Conservation (phyloP, 1,140 invertebrate genomes). For the Leptopilina clavipes region DNA sequence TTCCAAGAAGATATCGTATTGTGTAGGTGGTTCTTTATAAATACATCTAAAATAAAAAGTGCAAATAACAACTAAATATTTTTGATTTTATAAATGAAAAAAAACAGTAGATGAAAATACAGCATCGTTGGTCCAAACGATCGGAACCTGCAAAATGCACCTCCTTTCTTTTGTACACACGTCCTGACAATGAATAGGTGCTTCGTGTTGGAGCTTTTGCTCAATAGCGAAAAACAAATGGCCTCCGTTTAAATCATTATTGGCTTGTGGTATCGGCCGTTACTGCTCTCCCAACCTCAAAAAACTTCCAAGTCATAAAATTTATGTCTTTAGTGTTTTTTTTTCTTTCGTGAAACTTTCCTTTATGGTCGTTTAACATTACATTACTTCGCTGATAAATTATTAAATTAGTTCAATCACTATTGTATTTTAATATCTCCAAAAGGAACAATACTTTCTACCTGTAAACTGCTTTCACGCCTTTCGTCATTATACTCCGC, state of each 20-base stretch:
- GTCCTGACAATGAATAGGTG: constrained; percentile 50
- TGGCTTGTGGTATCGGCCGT: constrained; percentile 43
- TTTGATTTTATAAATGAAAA: background rate
- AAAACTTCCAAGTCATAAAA: constrained; percentile 24
- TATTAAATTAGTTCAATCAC: no score
- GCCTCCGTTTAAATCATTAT: constrained; percentile 46
- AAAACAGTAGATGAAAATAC: background rate
- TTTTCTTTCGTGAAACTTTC: background rate
- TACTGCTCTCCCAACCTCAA: background rate
- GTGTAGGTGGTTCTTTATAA: no score
- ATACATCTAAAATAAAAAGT: no score
- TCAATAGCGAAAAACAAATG: constrained; percentile 54
- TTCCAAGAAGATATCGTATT: no score
- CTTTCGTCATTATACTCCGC: no score
- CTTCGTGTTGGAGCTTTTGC: constrained; percentile 39
- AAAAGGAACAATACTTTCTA: no score
- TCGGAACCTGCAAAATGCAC: constrained; percentile 32
- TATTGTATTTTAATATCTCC: no score
- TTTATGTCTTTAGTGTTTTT: background rate
- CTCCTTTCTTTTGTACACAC: constrained; percentile 48
- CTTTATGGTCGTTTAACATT: constrained; percentile 1
- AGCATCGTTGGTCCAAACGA: background rate
- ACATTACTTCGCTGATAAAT: background rate
- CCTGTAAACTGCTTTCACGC: no score
- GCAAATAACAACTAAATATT: background rate